A percentile compares a stretch with the other conserved stretches of the same genome.
Evolutionary conservation across 2,888 invertebrate species (phyloP).

Genomic region (Therioaphis trifolii): DNA sequence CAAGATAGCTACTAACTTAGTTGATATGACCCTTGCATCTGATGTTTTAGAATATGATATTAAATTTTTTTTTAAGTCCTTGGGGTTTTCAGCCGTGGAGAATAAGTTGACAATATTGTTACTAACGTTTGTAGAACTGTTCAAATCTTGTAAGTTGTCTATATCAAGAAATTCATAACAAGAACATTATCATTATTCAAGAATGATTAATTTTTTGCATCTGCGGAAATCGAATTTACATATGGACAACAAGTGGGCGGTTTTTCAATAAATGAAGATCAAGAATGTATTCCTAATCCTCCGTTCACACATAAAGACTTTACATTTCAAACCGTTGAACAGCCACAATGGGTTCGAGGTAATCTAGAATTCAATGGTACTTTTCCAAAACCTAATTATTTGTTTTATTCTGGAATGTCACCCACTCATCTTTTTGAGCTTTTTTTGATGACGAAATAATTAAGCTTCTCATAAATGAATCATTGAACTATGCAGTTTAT

Average conservation of each 20-base stretch:
- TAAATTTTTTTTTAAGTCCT: too few relatives aligned
- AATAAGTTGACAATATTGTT: too few relatives aligned
- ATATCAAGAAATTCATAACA: too few relatives aligned
- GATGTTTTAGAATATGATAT: too few relatives aligned
- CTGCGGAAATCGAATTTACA: too few relatives aligned
- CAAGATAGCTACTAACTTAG: too few relatives aligned
- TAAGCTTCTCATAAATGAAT: conserved; percentile 1
- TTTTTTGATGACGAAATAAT: conserved; percentile 7
- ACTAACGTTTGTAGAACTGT: too few relatives aligned
- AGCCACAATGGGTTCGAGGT: background rate
- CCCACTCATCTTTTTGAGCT: background rate
- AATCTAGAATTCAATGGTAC: conserved; percentile 1
- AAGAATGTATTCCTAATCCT: background rate
- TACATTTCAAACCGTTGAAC: background rate
- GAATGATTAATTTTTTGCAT: too few relatives aligned
- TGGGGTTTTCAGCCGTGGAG: too few relatives aligned
- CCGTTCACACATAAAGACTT: background rate
- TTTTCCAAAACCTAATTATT: conserved; percentile 23
- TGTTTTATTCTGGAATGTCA: background rate
- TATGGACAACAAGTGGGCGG: background rate
- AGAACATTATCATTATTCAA: too few relatives aligned
- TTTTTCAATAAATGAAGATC: background rate
- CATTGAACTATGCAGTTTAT: background rate
- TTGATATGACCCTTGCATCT: too few relatives aligned
- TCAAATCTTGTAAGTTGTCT: too few relatives aligned